Evolutionary conservation across 2,888 invertebrate species (phyloP), one percentile per base, ranked within the genome.

Genomic region (Polydrusus tereticollis): DNA sequence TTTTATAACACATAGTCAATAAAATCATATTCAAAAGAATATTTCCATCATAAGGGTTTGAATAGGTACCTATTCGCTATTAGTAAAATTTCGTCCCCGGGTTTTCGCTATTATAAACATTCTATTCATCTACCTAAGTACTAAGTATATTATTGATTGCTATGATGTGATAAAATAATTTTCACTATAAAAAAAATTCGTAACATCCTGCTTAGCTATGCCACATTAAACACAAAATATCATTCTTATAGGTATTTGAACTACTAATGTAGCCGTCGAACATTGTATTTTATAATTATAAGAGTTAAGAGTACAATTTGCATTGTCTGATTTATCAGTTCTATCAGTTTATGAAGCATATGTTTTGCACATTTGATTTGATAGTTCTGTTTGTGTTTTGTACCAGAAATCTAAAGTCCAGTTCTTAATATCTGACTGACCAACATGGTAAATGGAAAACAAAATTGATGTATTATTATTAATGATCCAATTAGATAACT

Each of bases 301-400:
- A 12, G 12, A n/a, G 3, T 23, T 47, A 8, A 47, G 1, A 23
- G 6, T 3, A 21, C 21, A 20, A 47, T 8, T 23, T 20, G 47
- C n/a, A 47, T 47, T 47, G 47, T 47, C 23, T 47, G 21, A 0
- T 23, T 47, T 47, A 47, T 47, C 47, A 47, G n/a, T 21, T 47
- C 21, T n/a, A 47, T 21, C 47, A 20, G n/a, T 23, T n/a, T n/a
- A 20, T n/a, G 23, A 47, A 47, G 23, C 6, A 23, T 23, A 47
- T 23, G n/a, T n/a, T n/a, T n/a, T n/a, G n/a, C n/a, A n/a, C n/a
- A n/a, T 21, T 47, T n/a, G 16, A 41, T 41, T n/a, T 47, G 12
- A 12, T 23, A 20, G n/a, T 47, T 41, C 41, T 47, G 23, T 47
- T 47, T 47, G 12, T 21, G n/a, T 47, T 21, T 5, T 23, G 23